Base-by-base conservation (phyloP, 2,797 vertebrate species). In the Kryptolebias ocellatus region DNA sequence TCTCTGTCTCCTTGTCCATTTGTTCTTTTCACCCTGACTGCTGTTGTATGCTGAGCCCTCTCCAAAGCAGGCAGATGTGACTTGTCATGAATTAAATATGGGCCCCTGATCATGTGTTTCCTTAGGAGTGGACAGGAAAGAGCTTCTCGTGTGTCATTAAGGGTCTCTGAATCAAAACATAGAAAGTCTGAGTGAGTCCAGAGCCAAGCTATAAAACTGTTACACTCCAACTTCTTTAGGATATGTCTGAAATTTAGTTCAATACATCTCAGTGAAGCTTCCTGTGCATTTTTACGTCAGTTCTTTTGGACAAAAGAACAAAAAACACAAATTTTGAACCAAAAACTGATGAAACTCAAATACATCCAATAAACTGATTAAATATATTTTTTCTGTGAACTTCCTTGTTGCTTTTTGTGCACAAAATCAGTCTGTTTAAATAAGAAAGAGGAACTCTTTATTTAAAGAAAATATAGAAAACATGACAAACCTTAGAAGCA, bases 71-170 rank as follows among this genome's bases (percentile, higher is more conserved):
- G 89, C 92, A 93, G 86, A 87, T 91, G 89, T 91, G 87, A 91
- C 83, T 85, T 72, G 73, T 93, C 89, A 91, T 93, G 92, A 95
- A 94, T 95, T 93, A 93, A 93, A 95, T 92, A 94, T 94, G 79
- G 80, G 65, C 65, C 65, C 72, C 77, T 78, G 86, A 90, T 93
- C 69, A 72, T 86, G 84, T 89, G 79, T 86, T 94, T 92, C 82
- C 77, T 83, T 88, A 64, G 83, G 83, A 87, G 81, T 82, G 73
- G 82, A 83, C 85, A 79, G 83, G 87, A 92, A 91, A 89, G 65
- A 85, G 76, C 61, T 81, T 78, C 81, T 93, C 92, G 93, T 90
- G 90, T 93, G 92, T 90, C 91, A 86, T 92, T 88, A 78, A 86
- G 79, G 75, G 66, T 80, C 81, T 90, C 84, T 78, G 81, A 91